Evolutionary conservation across 2,113 vertebrate genomes (phyloP).

Genomic region (Poicephalus gulielmi): DNA sequence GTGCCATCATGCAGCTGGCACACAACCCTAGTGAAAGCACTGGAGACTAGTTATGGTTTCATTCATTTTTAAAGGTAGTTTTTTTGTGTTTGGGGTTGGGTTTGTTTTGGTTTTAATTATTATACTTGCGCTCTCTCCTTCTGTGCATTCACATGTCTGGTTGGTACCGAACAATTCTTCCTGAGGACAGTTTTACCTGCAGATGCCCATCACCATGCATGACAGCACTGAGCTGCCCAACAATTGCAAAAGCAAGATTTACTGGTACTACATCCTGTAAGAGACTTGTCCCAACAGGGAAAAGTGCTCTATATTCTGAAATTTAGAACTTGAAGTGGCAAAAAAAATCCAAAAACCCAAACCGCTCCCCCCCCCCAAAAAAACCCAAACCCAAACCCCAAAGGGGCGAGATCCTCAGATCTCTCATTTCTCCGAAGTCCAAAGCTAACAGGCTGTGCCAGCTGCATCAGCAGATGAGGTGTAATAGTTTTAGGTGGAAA

Average conservation of each 20-base stretch:
- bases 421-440: not conserved
- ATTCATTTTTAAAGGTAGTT: not conserved
- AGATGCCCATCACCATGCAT: not conserved
- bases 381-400: not conserved
- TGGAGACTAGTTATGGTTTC: not conserved
- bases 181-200: not conserved
- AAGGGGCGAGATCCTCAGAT: not conserved
- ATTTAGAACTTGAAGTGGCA: not conserved
- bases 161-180: not conserved
- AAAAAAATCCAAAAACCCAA: no score
- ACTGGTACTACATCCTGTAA: fast-evolving
- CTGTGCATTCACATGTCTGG: fast-evolving
- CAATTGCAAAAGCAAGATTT: not conserved
- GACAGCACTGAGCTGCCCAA: not conserved
- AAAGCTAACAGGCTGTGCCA: not conserved
- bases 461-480: not conserved
- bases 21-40: not conserved
- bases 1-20: not conserved
- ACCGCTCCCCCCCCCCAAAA: no score
- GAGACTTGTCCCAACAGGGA: not conserved
- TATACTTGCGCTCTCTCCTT: not conserved
- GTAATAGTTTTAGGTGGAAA: not conserved
- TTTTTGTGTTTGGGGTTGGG: not conserved
- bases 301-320: not conserved
- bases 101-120: not conserved